Base-by-base conservation (phyloP, 2,888 invertebrate species). In the Macrostomum cliftonense region DNA sequence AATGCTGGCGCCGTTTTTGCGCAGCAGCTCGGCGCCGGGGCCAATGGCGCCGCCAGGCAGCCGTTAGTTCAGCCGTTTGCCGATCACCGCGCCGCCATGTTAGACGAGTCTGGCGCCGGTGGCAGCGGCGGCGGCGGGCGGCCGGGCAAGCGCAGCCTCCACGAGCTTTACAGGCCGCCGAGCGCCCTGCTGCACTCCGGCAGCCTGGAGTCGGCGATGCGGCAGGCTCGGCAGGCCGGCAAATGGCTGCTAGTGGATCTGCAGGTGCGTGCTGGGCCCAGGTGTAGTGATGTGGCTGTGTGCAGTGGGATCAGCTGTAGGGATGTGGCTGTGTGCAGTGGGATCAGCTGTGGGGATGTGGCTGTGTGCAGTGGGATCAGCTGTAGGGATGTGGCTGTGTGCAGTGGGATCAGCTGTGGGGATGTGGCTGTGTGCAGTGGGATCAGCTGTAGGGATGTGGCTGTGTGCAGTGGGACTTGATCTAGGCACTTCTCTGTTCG, bases 191-290 rank as follows among this genome's bases (percentile, higher is more conserved):
- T 78, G 28, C 77, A 74, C 60, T 70, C 75, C 51, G 79, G 80
- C 13, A 71, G 77, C 5, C 76, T 80, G 56, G 65, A 74, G 20
- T 65, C 71, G 46, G 77, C 0, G 71, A 77, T 17, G 74, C 74
- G 48, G 68, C 70, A 43, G 74, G 79, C 50, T 71, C 75, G 55
- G 61, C 64, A 53, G 2, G 67, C 72, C 14, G 77, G 77, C 57
- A 75, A 75, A 50, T 81, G 81, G 81, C 61, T 81, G 20, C 68
- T 81, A 57, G 78, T 80, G 0, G 81, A 81, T 62, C 74, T 81
- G 11, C 80, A 81, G 62, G 50, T 46, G 14, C 39, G 46, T 4
- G 28, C 28, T 28, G 28, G 5, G 28, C 28, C n/a, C n/a, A n/a
- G n/a, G n/a, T n/a, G n/a, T 28, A 28, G 5, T 28, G 28, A 4